These are phyloP conservation scores for Polyommatus icarus DNA, from an alignment of 2,888 invertebrate species.

Conservation along the genomic window DNA sequence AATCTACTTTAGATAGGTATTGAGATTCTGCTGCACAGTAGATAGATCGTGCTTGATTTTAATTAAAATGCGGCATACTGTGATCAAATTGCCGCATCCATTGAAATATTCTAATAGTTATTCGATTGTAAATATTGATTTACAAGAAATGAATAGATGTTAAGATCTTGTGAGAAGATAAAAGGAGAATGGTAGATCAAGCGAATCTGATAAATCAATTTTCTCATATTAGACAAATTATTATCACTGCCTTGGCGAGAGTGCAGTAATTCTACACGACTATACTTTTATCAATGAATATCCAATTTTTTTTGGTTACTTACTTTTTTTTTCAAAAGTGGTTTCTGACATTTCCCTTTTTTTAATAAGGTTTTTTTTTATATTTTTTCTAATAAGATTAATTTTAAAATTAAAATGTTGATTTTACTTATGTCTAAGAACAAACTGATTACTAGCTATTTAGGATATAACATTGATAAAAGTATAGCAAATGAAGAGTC, in stretches of 20 bases:
- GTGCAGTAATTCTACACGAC: constrained; percentile 20
- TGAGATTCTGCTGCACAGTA: not conserved
- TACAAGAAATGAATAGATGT: not conserved
- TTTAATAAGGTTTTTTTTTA: too few species aligned
- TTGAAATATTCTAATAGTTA: not conserved
- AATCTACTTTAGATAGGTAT: not conserved
- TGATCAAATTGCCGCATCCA: not conserved
- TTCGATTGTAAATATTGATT: not conserved
- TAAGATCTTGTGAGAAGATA: constrained; percentile 17
- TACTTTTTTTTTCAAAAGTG: too few species aligned
- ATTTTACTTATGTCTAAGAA: too few species aligned
- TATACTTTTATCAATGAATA: constrained; percentile 13
- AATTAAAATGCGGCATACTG: not conserved
- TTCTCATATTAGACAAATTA: constrained; percentile 13
- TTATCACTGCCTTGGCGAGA: constrained; percentile 36
- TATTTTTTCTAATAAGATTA: not conserved
- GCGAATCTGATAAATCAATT: constrained; percentile 12
- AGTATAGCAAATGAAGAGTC: not conserved
- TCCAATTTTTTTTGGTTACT: not conserved
- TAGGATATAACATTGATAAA: not conserved
- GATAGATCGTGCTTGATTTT: constrained; percentile 13
- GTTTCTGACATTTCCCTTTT: too few species aligned
- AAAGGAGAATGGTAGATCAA: not conserved
- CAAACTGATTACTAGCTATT: not conserved
- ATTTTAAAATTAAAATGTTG: not conserved